phyloP scores from a whole-genome alignment of 1,140 invertebrate species.

The Calliphora vicina region DNA sequence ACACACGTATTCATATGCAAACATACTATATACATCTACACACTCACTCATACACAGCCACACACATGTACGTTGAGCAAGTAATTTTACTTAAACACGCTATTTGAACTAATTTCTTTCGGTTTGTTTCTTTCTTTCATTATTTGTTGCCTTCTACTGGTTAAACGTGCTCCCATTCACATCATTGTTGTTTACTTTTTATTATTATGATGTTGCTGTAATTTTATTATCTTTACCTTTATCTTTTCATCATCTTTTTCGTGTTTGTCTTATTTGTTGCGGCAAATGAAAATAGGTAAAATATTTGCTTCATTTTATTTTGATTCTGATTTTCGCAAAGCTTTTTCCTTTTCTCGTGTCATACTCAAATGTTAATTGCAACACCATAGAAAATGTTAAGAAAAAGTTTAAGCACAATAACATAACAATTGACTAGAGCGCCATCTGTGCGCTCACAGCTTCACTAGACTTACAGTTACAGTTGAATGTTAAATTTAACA shows the following conservation, averaged over 20 bases:
- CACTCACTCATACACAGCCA: background rate
- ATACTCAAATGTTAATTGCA: background rate
- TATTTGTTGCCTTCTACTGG: background rate
- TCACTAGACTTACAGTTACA: background rate
- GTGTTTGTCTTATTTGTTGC: slow-evolving; percentile 7
- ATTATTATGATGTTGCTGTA: background rate
- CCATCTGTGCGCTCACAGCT: background rate
- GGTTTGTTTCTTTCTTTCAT: background rate
- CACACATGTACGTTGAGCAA: background rate
- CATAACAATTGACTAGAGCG: background rate
- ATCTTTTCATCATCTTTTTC: background rate
- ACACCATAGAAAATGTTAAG: background rate
- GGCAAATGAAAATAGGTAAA: slow-evolving; percentile 32
- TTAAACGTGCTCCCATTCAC: background rate
- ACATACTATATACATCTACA: background rate
- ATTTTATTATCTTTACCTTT: slow-evolving; percentile 1
- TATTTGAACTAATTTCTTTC: background rate
- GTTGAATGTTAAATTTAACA: background rate
- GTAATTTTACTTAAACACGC: slow-evolving; percentile 1
- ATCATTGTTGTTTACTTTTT: background rate
- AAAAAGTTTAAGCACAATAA: background rate
- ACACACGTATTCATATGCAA: background rate
- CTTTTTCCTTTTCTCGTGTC: background rate
- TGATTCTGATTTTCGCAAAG: slow-evolving; percentile 15
- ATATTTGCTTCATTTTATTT: slow-evolving; percentile 5